Conservation (phyloP, 2,797 vertebrate species). For the Typhlichthys subterraneus region DNA sequence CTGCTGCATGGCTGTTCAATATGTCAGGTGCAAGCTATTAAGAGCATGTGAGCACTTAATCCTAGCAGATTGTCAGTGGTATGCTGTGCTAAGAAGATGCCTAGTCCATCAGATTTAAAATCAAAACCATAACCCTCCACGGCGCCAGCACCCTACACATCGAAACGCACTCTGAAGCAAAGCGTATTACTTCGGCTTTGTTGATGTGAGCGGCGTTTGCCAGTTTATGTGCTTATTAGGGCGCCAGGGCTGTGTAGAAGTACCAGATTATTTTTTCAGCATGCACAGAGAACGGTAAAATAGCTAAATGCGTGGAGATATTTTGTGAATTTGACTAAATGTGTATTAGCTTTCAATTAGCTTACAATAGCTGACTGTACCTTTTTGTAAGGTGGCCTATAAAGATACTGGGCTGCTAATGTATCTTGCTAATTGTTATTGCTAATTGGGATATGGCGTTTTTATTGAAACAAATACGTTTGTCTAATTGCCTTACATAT, state of each 20-base stretch:
- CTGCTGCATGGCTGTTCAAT: slow-evolving; percentile 20
- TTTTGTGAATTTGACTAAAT: too few species aligned
- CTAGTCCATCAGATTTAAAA: slow-evolving; percentile 29
- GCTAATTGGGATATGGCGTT: slow-evolving; percentile 34
- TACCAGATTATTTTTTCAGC: too few species aligned
- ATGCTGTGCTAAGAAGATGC: slow-evolving; percentile 33
- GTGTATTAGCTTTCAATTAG: too few species aligned
- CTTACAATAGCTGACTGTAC: too few species aligned
- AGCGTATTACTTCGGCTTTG: too few species aligned
- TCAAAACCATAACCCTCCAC: slow-evolving; percentile 18
- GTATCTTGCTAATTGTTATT: slow-evolving; percentile 21
- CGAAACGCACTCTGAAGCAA: too few species aligned
- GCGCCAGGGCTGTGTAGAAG: too few species aligned
- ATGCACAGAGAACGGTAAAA: too few species aligned
- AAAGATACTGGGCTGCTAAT: slow-evolving; percentile 30
- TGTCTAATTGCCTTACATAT: background rate
- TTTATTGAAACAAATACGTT: slow-evolving; percentile 21
- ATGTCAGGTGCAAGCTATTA: slow-evolving; percentile 39
- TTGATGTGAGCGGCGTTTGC: too few species aligned
- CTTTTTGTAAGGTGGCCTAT: slow-evolving; percentile 16
- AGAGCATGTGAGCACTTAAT: slow-evolving; percentile 26
- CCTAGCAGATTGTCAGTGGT: slow-evolving; percentile 18
- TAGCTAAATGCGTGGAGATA: too few species aligned
- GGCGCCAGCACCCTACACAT: too few species aligned
- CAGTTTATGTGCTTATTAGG: too few species aligned